Conservation (phyloP, 2,888 invertebrate species). For the Eristalinus sepulchralis region DNA sequence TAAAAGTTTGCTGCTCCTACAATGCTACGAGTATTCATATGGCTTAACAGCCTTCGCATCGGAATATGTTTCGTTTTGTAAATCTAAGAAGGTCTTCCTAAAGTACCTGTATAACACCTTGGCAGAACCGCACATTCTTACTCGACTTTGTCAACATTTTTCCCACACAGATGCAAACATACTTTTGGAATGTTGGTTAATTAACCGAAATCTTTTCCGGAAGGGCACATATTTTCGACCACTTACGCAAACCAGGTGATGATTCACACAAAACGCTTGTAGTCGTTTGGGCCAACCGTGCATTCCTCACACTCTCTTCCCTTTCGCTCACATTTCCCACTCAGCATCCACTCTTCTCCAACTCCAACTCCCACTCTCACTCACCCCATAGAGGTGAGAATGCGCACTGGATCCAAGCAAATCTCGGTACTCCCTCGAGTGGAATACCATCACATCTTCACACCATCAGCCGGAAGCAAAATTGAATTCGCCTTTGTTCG, state of each 20-base stretch:
- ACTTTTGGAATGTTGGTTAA: no score
- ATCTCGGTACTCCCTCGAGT: not conserved
- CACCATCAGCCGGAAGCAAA: not conserved
- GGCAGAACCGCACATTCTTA: no score
- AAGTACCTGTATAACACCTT: no score
- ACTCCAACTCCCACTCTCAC: not conserved
- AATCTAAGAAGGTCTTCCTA: no score
- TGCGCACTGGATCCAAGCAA: not conserved
- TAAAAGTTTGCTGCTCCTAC: no score
- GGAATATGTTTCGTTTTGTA: no score
- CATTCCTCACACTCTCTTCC: no score
- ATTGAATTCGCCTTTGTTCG: constrained; percentile 11
- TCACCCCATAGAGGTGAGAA: not conserved
- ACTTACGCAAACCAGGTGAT: not conserved
- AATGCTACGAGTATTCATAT: no score
- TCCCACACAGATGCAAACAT: no score
- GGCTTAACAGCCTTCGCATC: no score
- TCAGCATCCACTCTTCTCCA: not conserved
- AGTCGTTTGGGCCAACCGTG: not conserved
- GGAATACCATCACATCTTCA: not conserved
- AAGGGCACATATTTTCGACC: not conserved
- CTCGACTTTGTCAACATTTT: no score
- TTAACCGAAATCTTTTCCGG: not conserved
- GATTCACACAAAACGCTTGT: not conserved
- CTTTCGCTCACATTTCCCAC: not conserved